Evolutionary conservation across 2,888 invertebrate species (phyloP).

Genomic region (Chesias legatella): DNA sequence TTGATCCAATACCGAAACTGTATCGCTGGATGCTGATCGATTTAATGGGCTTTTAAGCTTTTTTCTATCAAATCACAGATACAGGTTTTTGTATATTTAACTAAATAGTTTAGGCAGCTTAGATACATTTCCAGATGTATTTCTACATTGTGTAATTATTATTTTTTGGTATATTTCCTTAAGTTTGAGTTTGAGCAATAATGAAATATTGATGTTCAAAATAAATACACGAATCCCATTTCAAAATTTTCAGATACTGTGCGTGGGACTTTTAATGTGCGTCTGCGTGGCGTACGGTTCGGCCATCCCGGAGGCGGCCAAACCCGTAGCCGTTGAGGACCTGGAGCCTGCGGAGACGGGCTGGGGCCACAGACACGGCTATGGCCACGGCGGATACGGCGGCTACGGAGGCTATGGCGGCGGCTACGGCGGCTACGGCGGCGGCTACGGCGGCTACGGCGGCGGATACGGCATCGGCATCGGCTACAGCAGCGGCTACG

Average conservation of each 20-base stretch:
- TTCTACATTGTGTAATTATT: too few relatives aligned
- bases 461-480: slow-evolving; percentile 21
- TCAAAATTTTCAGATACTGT: slow-evolving; percentile 46
- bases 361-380: slow-evolving; percentile 23
- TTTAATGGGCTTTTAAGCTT: too few relatives aligned
- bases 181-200: too few relatives aligned
- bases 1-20: too few relatives aligned
- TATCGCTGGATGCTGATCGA: too few relatives aligned
- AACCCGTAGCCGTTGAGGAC: slow-evolving; percentile 21
- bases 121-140: too few relatives aligned
- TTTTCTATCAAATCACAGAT: too few relatives aligned
- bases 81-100: too few relatives aligned
- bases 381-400: slow-evolving; percentile 6
- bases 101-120: too few relatives aligned
- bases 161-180: too few relatives aligned
- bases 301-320: slow-evolving; percentile 37
- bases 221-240: background rate
- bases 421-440: slow-evolving; percentile 4
- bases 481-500: slow-evolving; percentile 21
- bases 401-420: slow-evolving; percentile 7
- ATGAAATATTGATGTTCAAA: background rate
- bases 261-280: slow-evolving; percentile 44
- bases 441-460: slow-evolving; percentile 4
- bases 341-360: slow-evolving; percentile 33
- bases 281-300: slow-evolving; percentile 45